Conservation (phyloP, 2,797 vertebrate genomes). For the Lophura swinhoii region DNA sequence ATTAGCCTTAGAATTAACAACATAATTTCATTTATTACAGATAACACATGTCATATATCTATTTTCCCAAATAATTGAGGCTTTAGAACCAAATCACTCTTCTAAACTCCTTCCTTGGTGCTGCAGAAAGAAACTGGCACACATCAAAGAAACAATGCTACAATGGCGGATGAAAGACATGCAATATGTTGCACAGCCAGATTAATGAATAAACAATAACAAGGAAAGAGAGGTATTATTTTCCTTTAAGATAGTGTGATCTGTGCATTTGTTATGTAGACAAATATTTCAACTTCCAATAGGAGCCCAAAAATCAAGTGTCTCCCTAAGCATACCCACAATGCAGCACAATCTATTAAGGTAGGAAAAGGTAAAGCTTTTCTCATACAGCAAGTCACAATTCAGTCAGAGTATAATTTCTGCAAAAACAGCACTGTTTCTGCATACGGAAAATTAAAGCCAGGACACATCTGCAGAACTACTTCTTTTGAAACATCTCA, state of each 20-base stretch:
- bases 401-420: not conserved
- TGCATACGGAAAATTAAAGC: slow-evolving; percentile 12
- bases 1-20: slow-evolving; percentile 22
- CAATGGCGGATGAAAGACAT: not conserved
- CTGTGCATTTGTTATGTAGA: not conserved
- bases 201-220: not conserved
- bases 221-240: not conserved
- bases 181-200: not conserved
- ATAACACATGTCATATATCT: not conserved
- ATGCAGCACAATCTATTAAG: not conserved
- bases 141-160: not conserved
- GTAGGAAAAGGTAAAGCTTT: not conserved
- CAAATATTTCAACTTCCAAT: slow-evolving; percentile 23
- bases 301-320: not conserved
- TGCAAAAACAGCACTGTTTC: not conserved
- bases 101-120: not conserved
- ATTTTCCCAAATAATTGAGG: slow-evolving; percentile 32
- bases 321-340: not conserved
- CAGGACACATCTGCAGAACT: slow-evolving; percentile 13
- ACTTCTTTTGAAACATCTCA: slow-evolving; percentile 12
- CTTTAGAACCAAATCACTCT: slow-evolving; percentile 1
- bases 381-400: slow-evolving; percentile 20
- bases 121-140: not conserved
- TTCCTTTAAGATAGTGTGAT: not conserved
- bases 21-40: slow-evolving; percentile 29